Base-by-base conservation (phyloP, 1,140 invertebrate genomes). In the Drepana arcuata region DNA sequence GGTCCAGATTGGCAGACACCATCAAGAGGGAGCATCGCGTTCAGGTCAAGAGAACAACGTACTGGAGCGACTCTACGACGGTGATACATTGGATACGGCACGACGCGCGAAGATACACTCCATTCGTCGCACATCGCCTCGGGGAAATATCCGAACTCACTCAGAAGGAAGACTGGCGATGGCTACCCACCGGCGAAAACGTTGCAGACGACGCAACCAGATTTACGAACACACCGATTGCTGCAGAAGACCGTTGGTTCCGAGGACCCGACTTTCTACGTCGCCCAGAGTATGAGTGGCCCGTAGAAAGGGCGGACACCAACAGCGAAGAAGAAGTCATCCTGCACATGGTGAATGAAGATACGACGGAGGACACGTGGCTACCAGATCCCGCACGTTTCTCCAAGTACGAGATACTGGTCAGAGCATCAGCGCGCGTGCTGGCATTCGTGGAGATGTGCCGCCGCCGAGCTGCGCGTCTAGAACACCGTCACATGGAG, bases 171-270 rank as follows among this genome's bases (percentile, higher is more conserved):
- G 48, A 63, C 7, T 68, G 66, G 63, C 34, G 40, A 16, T 70
- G 65, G 61, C 15, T 68, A 2, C 50, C 61, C 0, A 49, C 61
- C 1, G 37, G 36, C 7, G n/a, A 43, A 0, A 68, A 73, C 27
- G 48, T 54, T 9, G 56, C 56, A 0, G 69, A 70, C 26, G 56
- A 58, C n/a, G 64, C 59, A 0, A 73, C 60, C 2, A 16, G 47
- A 1, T 7, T 15, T 2, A 2, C 5, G 2, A 12, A 16, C 2
- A 9, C 6, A 7, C 7, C 10, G 6, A 21, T 34, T 2, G 9
- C 25, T 2, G 7, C 7, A 2, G 7, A 21, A 13, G 16, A 39
- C 9, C 24, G 42, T 7, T 45, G 36, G 42, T 45, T 35, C 14
- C 25, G 11, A 1, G 37, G 36, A 2, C 38, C 37, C 9, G 7